Conservation (phyloP, 2,113 vertebrate species). For the Nymphicus hollandicus region DNA sequence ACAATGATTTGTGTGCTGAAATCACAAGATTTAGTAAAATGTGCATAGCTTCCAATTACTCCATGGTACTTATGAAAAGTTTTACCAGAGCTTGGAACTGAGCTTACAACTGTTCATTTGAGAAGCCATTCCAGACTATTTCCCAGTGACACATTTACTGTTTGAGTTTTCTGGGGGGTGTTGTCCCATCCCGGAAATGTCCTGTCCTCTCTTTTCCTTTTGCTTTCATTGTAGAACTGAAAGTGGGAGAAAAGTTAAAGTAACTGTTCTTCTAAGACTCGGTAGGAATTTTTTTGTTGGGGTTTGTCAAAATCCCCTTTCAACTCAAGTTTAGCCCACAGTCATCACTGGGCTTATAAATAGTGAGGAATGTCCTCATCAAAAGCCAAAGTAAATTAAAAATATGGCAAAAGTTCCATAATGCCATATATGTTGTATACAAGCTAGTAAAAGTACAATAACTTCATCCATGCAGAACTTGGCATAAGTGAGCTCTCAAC, state of each 20-base stretch:
- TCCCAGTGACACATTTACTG: not conserved
- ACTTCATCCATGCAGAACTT: not conserved
- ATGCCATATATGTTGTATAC: not conserved
- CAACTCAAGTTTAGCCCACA: not conserved
- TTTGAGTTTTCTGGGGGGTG: not conserved
- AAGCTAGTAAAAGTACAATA: not conserved
- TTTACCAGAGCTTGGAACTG: not conserved
- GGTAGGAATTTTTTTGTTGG: not conserved
- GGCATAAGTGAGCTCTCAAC: not conserved
- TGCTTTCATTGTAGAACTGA: not conserved
- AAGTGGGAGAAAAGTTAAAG: not conserved
- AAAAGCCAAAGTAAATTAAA: not conserved
- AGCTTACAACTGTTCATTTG: not conserved
- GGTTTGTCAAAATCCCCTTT: not conserved
- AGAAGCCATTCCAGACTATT: not conserved
- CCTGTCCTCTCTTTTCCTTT: not conserved
- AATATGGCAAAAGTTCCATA: not conserved
- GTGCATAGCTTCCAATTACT: not conserved
- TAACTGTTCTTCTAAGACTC: not conserved
- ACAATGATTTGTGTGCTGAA: not conserved
- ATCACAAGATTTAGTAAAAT: not conserved
- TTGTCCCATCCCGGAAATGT: not conserved
- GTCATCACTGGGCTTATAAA: not conserved
- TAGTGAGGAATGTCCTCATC: not conserved
- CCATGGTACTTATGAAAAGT: not conserved